These are phyloP conservation scores for Oncorhynchus clarkii DNA, from an alignment of 2,113 vertebrate species.

Conservation along the genomic window DNA sequence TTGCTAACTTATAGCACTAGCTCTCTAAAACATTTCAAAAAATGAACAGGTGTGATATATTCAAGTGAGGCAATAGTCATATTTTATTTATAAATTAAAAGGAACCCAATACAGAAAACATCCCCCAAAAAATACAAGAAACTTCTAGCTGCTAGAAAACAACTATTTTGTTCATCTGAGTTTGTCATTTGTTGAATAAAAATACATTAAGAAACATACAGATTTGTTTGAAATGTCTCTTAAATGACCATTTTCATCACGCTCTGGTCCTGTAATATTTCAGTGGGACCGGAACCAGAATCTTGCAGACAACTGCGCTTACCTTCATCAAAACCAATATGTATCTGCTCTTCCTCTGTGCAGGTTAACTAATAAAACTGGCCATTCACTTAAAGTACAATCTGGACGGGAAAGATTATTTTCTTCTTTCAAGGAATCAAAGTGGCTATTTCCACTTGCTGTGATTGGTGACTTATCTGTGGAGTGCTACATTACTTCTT, in stretches of 20 bases:
- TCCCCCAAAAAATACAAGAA: conserved; percentile 65
- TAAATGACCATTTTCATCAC: background rate
- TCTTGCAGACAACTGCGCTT: background rate
- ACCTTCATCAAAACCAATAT: background rate
- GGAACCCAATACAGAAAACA: conserved; percentile 61
- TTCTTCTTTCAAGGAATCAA: background rate
- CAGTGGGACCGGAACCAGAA: background rate
- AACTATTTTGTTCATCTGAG: conserved; percentile 41
- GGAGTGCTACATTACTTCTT: background rate
- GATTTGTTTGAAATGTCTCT: conserved; percentile 49
- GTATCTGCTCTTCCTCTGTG: background rate
- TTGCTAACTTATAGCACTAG: background rate
- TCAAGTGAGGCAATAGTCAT: conserved; percentile 32
- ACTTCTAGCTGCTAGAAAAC: conserved; percentile 71
- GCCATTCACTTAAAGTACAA: background rate
- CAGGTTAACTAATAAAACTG: background rate
- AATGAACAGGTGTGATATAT: background rate
- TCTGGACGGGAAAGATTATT: background rate
- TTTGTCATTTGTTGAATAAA: conserved; percentile 70
- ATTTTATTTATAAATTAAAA: conserved; percentile 77
- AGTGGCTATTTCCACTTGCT: background rate
- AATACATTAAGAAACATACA: conserved; percentile 65
- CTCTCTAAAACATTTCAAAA: background rate
- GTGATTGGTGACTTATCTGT: no score
- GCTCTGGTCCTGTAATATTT: background rate